These are phyloP conservation scores for Momotus momota DNA, from an alignment of 2,797 vertebrate species.

Conservation along the genomic window DNA sequence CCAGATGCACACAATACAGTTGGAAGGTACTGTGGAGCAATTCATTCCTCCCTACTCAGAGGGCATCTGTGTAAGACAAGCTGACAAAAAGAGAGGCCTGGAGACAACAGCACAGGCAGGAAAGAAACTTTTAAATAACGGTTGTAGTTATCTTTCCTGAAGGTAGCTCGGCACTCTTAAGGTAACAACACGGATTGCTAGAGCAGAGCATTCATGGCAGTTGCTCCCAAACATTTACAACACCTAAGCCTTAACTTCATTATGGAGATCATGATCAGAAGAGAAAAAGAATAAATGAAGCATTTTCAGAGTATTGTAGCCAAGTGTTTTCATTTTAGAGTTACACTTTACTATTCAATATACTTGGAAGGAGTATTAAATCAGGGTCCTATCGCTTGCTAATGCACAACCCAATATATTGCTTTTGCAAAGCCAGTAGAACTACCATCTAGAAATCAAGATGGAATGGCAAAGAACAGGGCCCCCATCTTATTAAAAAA, in stretches of 20 bases:
- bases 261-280: neutral
- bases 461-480: neutral
- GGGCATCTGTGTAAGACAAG: rapidly evolving
- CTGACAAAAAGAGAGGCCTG: neutral
- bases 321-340: neutral
- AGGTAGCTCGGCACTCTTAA: neutral
- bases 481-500: no score
- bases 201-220: neutral
- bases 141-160: neutral
- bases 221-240: neutral
- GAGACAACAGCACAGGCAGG: neutral
- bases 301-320: neutral
- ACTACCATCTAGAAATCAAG: neutral
- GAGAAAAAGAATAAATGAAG: neutral
- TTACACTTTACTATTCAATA: neutral
- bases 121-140: neutral
- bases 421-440: neutral
- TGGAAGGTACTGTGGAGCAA: neutral
- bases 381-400: neutral
- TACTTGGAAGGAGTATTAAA: neutral
- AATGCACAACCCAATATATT: neutral
- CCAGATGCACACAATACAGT: rapidly evolving
- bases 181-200: neutral
- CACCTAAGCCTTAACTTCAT: neutral
- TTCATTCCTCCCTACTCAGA: neutral